These are phyloP conservation scores for Hycleus cichorii DNA, from an alignment of 1,140 invertebrate genomes.

Conservation along the genomic window DNA sequence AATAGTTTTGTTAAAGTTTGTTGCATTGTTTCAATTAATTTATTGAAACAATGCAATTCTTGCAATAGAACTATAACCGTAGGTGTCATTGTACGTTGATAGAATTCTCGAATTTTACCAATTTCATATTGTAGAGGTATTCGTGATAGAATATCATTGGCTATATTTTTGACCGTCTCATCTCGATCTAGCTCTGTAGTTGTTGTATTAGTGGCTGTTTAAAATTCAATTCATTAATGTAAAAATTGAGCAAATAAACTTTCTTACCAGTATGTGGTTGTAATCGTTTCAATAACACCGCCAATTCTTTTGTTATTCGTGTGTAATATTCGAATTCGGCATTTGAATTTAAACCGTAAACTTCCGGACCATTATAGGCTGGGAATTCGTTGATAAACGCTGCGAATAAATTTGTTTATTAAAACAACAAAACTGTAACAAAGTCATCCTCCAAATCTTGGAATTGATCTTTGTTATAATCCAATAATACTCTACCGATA, in stretches of 20 bases:
- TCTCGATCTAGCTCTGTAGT: conserved; percentile 20
- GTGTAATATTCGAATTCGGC: conserved; percentile 90
- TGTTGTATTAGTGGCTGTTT: neutral
- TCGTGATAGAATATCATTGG: conserved; percentile 65
- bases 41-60: conserved; percentile 82
- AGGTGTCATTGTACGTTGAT: conserved; percentile 68
- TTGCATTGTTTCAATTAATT: conserved; percentile 64
- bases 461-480: too few species aligned
- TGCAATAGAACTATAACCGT: conserved; percentile 79
- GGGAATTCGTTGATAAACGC: conserved; percentile 65
- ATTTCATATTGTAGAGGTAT: conserved; percentile 70
- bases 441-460: too few species aligned
- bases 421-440: neutral
- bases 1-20: conserved; percentile 60
- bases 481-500: conserved; percentile 45
- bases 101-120: conserved; percentile 66
- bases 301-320: conserved; percentile 72
- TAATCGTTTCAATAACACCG: conserved; percentile 69
- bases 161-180: conserved; percentile 63
- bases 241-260: neutral
- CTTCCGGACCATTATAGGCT: conserved; percentile 69
- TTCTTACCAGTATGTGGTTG: conserved; percentile 74
- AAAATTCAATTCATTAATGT: neutral
- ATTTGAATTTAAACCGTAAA: conserved; percentile 86
- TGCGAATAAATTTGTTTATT: conserved; percentile 28